Evolutionary conservation across 2,888 invertebrate genomes (phyloP).

Genomic region (Teinopalpus imperialis): DNA sequence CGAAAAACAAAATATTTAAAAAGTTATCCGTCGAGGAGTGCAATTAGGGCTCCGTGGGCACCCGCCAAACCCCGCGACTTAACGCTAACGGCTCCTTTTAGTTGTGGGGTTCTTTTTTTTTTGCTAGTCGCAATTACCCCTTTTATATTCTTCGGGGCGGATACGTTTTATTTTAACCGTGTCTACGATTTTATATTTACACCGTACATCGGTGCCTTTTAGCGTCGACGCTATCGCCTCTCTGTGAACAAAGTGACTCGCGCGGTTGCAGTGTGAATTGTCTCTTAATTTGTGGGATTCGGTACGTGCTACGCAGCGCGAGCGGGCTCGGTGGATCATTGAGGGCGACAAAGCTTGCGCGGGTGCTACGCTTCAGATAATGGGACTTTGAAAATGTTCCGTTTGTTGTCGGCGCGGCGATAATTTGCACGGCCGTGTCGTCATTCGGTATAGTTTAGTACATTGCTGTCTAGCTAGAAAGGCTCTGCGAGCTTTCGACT

Average conservation of each 20-base stretch:
- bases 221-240: slow-evolving; percentile 39
- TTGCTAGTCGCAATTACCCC: slow-evolving; percentile 70
- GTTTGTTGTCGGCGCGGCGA: slow-evolving; percentile 35
- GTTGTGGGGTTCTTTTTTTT: slow-evolving; percentile 63
- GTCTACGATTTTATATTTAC: slow-evolving; percentile 52
- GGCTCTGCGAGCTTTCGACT: slow-evolving; percentile 33
- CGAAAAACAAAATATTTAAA: background rate
- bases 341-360: slow-evolving; percentile 59
- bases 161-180: slow-evolving; percentile 65
- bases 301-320: slow-evolving; percentile 34
- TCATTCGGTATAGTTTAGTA: slow-evolving; percentile 36
- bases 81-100: slow-evolving; percentile 62
- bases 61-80: slow-evolving; percentile 36
- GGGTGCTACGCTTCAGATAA: slow-evolving; percentile 42
- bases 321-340: slow-evolving; percentile 41
- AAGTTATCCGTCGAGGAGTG: background rate
- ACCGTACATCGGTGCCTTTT: slow-evolving; percentile 50
- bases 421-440: slow-evolving; percentile 37
- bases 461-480: slow-evolving; percentile 33
- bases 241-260: slow-evolving; percentile 45
- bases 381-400: slow-evolving; percentile 54
- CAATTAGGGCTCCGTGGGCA: slow-evolving; percentile 24
- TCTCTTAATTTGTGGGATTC: slow-evolving; percentile 57
- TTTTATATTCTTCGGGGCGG: slow-evolving; percentile 57
- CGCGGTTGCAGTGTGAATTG: slow-evolving; percentile 51